Evolutionary conservation across 2,888 invertebrate species (phyloP).

Genomic region (Microctonus aethiopoides): DNA sequence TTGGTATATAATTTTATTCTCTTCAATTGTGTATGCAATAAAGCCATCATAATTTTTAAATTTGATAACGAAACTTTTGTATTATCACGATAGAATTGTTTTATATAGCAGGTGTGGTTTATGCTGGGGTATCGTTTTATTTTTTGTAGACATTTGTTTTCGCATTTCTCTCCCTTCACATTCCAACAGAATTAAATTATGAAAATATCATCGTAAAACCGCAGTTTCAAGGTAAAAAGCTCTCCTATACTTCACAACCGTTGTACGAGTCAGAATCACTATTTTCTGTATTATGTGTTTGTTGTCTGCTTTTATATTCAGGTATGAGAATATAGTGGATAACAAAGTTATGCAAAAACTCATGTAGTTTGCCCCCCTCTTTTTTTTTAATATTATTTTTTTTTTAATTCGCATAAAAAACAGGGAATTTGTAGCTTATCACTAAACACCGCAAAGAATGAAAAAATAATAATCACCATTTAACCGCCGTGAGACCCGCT

Average conservation of each 20-base stretch:
- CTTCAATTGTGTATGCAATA: background rate
- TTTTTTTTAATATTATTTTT: background rate
- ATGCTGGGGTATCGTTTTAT: background rate
- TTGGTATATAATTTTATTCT: background rate
- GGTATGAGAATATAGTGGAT: background rate
- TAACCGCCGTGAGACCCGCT: conserved; percentile 78
- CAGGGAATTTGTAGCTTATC: background rate
- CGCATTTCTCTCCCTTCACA: background rate
- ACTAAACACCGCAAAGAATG: background rate
- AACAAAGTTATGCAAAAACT: background rate
- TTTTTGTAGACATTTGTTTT: background rate
- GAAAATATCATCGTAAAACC: background rate
- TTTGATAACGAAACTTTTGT: too few species aligned
- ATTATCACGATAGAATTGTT: too few species aligned
- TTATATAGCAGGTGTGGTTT: too few species aligned
- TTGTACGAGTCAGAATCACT: background rate
- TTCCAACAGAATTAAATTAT: background rate
- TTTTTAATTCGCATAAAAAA: background rate
- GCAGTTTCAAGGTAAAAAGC: background rate
- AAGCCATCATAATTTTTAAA: too few species aligned
- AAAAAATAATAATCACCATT: conserved; percentile 74
- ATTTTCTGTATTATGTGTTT: background rate
- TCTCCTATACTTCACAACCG: background rate
- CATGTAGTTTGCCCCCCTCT: background rate
- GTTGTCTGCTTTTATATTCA: too few species aligned